Evolutionary conservation across 2,797 vertebrate genomes (phyloP).

Genomic region (Channallabes apus): DNA sequence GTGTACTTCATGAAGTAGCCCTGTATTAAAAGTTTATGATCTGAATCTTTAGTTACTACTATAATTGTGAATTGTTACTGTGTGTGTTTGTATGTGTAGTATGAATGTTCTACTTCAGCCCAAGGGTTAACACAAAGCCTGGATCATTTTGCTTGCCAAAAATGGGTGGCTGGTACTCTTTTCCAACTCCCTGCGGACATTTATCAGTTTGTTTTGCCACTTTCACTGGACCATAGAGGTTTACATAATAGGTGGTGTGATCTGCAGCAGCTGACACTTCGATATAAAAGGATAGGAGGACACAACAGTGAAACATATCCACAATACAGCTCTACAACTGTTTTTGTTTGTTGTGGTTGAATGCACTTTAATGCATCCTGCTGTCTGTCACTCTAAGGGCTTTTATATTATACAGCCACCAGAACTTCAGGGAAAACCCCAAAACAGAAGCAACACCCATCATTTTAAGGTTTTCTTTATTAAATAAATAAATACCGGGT

Average conservation of each 20-base stretch:
- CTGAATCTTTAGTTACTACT: not conserved
- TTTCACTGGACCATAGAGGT: not conserved
- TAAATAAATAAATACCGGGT: conserved; percentile 58
- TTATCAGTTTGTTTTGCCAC: not conserved
- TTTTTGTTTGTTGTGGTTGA: conserved; percentile 12
- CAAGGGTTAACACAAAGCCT: not conserved
- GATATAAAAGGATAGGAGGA: not conserved
- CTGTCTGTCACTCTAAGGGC: not conserved
- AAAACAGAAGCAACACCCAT: not conserved
- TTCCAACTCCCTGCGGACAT: not conserved
- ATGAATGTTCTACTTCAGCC: not conserved
- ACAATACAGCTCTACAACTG: not conserved
- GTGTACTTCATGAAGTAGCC: not conserved
- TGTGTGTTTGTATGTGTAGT: not conserved
- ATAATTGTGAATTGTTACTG: not conserved
- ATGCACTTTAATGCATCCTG: conserved; percentile 17
- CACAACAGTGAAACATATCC: not conserved
- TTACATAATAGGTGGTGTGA: conserved; percentile 25
- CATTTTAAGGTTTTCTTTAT: conserved; percentile 44
- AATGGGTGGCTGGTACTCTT: not conserved
- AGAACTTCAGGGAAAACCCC: not conserved
- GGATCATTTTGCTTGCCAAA: not conserved
- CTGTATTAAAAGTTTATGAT: not conserved
- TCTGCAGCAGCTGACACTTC: conserved; percentile 26
- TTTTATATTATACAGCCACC: not conserved